Evolutionary conservation across 2,113 vertebrate species (phyloP), one percentile per base, ranked within the genome.

Genomic region (Leptosomus discolor): DNA sequence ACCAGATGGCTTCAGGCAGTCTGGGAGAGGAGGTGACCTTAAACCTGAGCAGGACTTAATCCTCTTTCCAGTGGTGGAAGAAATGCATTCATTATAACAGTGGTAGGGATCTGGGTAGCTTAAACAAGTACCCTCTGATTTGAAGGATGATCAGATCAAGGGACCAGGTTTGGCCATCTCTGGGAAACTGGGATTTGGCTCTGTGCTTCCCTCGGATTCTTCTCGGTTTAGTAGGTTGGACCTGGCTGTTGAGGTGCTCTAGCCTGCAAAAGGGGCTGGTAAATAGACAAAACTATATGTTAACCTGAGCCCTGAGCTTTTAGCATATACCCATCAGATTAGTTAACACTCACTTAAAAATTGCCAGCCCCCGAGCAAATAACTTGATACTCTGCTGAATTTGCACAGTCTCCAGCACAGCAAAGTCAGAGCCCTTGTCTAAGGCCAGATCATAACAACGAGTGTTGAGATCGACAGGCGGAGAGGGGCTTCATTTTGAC

Each of bases 41-140:
- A 88, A 95, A 94, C 75, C 94, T 90, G 69, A 88, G 39, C 70
- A 85, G 61, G 74, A 82, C 70, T 96, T 93, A 95, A 89, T 96
- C 51, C 57, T 85, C 70, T 77, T n/a, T 57, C 50, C 0, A 1
- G 76, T 6, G 8, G 68, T 65, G 26, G 61, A 91, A 87, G 30
- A 17, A 57, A 36, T 37, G 58, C n/a, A 70, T 57, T 94, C 57
- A 53, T 82, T 70, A 2, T 39, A 63, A 36, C 29, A 76, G 39
- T 21, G 15, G 27, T 71, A 43, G 53, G 46, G 65, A 81, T 68
- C 60, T 63, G n/a, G 53, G 48, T 50, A 29, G 54, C 45, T 90
- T 84, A 74, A 85, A 61, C 22, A 79, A 73, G 50, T 30, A n/a
- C 43, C 82, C 17, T 75, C 61, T 46, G 54, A 50, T 61, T 50